Percentiles rank a stretch among this genome's conserved stretches.
These are phyloP conservation scores for Cinclus cinclus DNA, from an alignment of 2,113 vertebrate species.

Conservation along the genomic window DNA sequence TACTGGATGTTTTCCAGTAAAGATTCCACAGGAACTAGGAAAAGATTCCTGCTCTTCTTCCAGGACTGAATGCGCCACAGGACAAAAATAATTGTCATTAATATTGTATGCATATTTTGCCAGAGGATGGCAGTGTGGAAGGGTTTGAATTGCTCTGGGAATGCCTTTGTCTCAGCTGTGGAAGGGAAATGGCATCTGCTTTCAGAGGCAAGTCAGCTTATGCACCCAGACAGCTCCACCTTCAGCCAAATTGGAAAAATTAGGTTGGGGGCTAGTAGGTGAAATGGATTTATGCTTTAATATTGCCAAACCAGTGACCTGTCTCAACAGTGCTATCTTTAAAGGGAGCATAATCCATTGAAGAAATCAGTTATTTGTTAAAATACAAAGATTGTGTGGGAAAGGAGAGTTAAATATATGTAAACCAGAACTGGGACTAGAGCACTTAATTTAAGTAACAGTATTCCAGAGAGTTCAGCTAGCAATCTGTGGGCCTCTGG, in stretches of 20 bases:
- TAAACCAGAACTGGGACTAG: neutral
- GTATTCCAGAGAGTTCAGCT: neutral
- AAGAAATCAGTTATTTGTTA: neutral
- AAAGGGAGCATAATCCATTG: neutral
- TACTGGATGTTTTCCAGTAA: too few species aligned
- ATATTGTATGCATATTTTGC: neutral
- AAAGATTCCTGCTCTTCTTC: neutral
- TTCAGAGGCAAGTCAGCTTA: neutral
- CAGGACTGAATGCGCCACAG: neutral
- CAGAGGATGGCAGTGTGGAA: slow-evolving; percentile 22
- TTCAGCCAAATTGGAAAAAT: neutral
- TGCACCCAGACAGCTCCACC: neutral
- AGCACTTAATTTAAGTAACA: neutral
- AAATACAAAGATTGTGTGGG: neutral
- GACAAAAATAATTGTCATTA: neutral
- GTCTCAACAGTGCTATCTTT: neutral
- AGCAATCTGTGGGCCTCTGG: neutral
- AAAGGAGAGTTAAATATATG: neutral
- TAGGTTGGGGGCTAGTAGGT: neutral
- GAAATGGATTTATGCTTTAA: neutral
- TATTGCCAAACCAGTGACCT: neutral
- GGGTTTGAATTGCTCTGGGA: neutral
- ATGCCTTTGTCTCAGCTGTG: neutral
- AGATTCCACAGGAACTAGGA: neutral
- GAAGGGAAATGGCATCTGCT: neutral